Conservation (phyloP, 2,113 vertebrate species). For the Carassius carassius region DNA sequence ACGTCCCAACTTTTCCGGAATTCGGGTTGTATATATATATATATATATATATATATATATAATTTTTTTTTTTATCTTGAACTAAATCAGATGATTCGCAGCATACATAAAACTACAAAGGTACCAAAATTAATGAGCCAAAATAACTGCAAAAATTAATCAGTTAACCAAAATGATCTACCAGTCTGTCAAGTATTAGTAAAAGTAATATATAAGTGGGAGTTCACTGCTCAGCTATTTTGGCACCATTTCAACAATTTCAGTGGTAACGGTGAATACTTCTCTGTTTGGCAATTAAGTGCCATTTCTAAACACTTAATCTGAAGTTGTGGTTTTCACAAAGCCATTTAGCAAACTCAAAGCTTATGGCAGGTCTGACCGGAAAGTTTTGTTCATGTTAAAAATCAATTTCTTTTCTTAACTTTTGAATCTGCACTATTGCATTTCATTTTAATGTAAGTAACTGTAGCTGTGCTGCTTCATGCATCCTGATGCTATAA, state of each 20-base stretch:
- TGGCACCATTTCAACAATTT: background rate
- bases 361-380: background rate
- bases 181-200: too few relatives aligned
- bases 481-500: conserved; percentile 22
- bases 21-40: too few relatives aligned
- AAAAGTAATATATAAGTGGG: too few relatives aligned
- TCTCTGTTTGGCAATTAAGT: background rate
- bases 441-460: background rate
- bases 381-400: background rate
- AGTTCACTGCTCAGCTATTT: background rate
- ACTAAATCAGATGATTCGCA: too few relatives aligned
- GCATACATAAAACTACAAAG: too few relatives aligned
- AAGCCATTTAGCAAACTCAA: background rate
- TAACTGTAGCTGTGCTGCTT: conserved; percentile 29
- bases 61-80: background rate
- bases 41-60: too few relatives aligned
- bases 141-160: too few relatives aligned
- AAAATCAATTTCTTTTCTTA: background rate
- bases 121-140: too few relatives aligned
- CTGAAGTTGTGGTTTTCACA: background rate
- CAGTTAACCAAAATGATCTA: too few relatives aligned
- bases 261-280: background rate
- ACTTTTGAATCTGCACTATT: background rate
- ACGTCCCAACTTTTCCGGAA: too few relatives aligned
- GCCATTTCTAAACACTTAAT: too few relatives aligned